A percentile compares a stretch with the other conserved stretches of the same genome.
Conservation (phyloP, 2,113 vertebrate species). For the Labrus mixtus region DNA sequence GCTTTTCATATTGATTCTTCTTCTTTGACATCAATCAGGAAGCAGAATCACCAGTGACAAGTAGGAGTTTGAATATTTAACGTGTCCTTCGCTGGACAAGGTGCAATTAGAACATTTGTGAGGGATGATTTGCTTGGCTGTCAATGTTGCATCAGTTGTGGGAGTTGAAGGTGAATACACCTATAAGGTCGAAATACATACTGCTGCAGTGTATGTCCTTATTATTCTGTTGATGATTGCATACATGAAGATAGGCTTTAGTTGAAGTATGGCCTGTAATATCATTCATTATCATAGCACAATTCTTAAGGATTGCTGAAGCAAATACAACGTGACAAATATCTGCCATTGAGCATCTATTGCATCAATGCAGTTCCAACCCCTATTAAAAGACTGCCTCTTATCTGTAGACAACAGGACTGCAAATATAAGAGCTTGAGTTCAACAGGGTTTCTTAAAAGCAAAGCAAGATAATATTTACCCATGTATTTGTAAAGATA, state of each 20-base stretch:
- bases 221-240: background rate
- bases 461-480: constrained; percentile 52
- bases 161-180: background rate
- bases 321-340: background rate
- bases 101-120: background rate
- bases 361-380: constrained; percentile 17
- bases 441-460: constrained; percentile 1
- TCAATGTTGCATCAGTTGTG: background rate
- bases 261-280: background rate
- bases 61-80: background rate
- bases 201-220: background rate
- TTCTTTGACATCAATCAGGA: background rate
- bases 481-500: constrained; percentile 53
- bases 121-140: background rate
- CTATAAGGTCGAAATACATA: background rate
- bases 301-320: constrained; percentile 10
- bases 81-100: background rate
- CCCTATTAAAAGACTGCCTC: constrained; percentile 1
- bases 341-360: background rate
- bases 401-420: constrained; percentile 29
- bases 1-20: background rate
- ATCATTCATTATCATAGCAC: background rate
- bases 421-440: background rate
- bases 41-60: background rate
- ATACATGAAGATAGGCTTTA: constrained; percentile 1